Conservation (phyloP, 1,140 invertebrate species). For the Drepana arcuata region DNA sequence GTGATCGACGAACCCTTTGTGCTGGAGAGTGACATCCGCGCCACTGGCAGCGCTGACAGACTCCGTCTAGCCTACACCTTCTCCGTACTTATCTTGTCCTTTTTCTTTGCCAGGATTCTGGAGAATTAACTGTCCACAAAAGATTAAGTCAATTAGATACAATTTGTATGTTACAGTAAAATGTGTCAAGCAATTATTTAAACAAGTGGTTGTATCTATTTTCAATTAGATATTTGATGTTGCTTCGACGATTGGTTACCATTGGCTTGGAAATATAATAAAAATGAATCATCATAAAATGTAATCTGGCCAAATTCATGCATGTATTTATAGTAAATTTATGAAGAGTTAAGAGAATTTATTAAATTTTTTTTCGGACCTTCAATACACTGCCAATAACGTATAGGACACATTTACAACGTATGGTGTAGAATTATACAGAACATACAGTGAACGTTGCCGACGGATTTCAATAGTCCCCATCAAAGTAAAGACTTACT, state of each 20-base stretch:
- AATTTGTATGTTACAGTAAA: slow-evolving; percentile 4
- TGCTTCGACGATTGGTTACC: too few relatives aligned
- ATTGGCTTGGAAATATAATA: background rate
- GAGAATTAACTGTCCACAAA: slow-evolving; percentile 26
- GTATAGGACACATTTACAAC: too few relatives aligned
- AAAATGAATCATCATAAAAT: background rate
- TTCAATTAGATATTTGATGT: too few relatives aligned
- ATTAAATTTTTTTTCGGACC: too few relatives aligned
- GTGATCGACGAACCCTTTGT: slow-evolving; percentile 90
- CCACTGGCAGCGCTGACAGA: slow-evolving; percentile 70
- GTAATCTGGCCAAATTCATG: background rate
- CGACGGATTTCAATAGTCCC: too few relatives aligned
- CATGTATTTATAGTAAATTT: background rate
- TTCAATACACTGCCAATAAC: too few relatives aligned
- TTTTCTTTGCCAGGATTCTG: slow-evolving; percentile 39
- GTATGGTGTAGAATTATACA: too few relatives aligned
- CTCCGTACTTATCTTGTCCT: slow-evolving; percentile 34
- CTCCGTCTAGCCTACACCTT: slow-evolving; percentile 25
- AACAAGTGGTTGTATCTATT: background rate
- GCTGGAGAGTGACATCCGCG: slow-evolving; percentile 86
- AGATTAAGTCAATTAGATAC: slow-evolving; percentile 12
- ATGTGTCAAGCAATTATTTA: slow-evolving; percentile 1
- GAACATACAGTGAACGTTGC: too few relatives aligned
- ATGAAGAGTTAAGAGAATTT: background rate
- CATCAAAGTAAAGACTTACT: too few relatives aligned